Percentiles rank a stretch among this genome's conserved stretches.
Evolutionary conservation across 2,888 invertebrate genomes (phyloP).

Genomic region (Cephus runcator): DNA sequence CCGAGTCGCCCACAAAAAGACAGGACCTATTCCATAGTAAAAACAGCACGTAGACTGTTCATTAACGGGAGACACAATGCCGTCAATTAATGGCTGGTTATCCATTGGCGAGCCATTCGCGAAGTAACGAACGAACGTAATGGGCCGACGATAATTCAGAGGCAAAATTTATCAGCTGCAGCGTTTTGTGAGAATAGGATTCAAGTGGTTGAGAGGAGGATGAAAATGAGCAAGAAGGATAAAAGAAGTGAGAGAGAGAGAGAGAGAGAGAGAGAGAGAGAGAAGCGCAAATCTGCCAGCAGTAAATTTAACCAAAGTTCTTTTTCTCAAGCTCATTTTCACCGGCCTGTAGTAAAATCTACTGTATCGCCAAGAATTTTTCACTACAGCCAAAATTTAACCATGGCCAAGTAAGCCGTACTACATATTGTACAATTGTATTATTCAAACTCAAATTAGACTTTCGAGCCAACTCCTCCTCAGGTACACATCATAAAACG

Average conservation of each 20-base stretch:
- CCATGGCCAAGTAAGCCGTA: not conserved
- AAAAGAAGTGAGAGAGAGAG: not conserved
- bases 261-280: not conserved
- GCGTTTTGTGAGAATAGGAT: conserved; percentile 22
- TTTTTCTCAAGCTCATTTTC: not conserved
- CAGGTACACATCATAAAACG: conserved; percentile 47
- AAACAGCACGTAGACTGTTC: not conserved
- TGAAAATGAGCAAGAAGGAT: conserved; percentile 1
- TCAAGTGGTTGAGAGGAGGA: conserved; percentile 17
- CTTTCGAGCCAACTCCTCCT: conserved; percentile 41
- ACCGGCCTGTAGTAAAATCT: not conserved
- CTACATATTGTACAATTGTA: not conserved
- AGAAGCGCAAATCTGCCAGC: not conserved
- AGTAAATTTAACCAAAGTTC: not conserved
- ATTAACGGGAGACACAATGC: not conserved
- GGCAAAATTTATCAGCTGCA: not conserved
- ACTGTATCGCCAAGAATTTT: not conserved
- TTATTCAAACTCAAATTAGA: conserved; percentile 36
- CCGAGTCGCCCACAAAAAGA: not conserved
- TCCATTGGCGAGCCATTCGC: not conserved
- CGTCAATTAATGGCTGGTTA: not conserved
- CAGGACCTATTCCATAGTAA: not conserved
- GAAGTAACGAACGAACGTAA: not conserved
- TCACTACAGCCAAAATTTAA: not conserved
- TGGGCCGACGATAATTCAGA: not conserved